Conservation (phyloP, 2,888 invertebrate species). For the Tridacna crocea region DNA sequence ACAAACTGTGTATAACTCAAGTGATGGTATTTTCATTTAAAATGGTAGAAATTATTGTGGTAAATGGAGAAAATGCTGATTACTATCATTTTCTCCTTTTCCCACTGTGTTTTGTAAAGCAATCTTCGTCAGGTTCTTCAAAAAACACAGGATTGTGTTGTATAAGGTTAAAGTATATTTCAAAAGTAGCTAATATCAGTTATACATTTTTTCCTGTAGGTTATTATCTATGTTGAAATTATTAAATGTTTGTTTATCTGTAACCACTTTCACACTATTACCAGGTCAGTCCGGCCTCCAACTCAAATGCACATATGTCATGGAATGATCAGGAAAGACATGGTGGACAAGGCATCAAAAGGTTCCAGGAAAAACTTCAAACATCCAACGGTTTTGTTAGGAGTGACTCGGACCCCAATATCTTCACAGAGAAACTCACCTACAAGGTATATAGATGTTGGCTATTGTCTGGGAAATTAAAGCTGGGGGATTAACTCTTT, state of each 20-base stretch:
- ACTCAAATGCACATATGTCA: constrained; percentile 40
- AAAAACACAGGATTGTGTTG: not conserved
- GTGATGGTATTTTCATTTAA: not conserved
- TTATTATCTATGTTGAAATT: too few relatives aligned
- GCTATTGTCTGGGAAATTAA: not conserved
- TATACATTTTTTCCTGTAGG: too few relatives aligned
- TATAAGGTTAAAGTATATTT: not conserved
- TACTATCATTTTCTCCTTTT: not conserved
- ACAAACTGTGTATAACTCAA: too few relatives aligned
- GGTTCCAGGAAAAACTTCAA: constrained; percentile 73
- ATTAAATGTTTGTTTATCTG: too few relatives aligned
- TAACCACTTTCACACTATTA: too few relatives aligned
- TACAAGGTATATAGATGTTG: constrained; percentile 71
- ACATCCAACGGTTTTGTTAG: constrained; percentile 78
- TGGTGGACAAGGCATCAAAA: constrained; percentile 70
- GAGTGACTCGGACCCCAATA: constrained; percentile 75
- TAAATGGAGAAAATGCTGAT: not conserved
- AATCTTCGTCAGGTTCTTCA: too few relatives aligned
- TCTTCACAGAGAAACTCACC: constrained; percentile 72
- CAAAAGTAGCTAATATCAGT: too few relatives aligned
- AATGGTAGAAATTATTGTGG: not conserved
- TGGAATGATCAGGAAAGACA: constrained; percentile 53
- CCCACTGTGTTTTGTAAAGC: not conserved
- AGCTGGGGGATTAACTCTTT: not conserved
- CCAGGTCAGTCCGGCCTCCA: constrained; percentile 39